Percentiles rank a stretch among this genome's conserved stretches.
phyloP scores from a whole-genome alignment of 2,888 invertebrate genomes.

The Dicyrtoma fusca region DNA sequence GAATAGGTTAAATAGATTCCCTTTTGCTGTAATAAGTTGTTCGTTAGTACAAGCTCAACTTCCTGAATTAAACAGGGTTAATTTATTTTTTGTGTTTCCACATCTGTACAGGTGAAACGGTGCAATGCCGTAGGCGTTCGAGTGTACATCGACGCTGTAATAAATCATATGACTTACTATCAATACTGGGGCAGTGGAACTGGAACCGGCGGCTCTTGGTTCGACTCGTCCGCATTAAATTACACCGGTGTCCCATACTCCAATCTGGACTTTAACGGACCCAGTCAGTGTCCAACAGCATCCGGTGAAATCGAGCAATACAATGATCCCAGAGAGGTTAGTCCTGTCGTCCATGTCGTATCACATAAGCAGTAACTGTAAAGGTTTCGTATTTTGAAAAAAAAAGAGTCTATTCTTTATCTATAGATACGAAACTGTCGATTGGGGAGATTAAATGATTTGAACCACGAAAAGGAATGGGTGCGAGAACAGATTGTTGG shows the following conservation, averaged over 20 bases:
- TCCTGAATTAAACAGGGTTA: background rate
- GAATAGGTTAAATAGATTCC: too few species aligned
- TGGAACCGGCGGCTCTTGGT: constrained; percentile 59
- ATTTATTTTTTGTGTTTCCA: background rate
- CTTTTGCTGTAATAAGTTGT: too few species aligned
- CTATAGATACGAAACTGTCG: constrained; percentile 70
- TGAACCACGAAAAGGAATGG: constrained; percentile 70
- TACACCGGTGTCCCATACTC: constrained; percentile 58
- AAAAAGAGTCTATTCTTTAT: constrained; percentile 35
- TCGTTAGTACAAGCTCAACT: background rate
- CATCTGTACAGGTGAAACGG: constrained; percentile 61
- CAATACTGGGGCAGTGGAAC: constrained; percentile 57
- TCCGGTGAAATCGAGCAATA: constrained; percentile 59
- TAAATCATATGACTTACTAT: constrained; percentile 82
- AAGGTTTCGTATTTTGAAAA: background rate
- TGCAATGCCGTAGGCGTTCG: constrained; percentile 82
- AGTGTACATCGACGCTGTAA: constrained; percentile 76
- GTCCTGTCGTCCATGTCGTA: background rate
- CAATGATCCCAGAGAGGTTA: constrained; percentile 57
- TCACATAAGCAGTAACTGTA: background rate
- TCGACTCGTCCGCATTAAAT: constrained; percentile 46
- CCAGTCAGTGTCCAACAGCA: constrained; percentile 49
- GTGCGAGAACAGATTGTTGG: constrained; percentile 70
- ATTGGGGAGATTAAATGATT: constrained; percentile 72
- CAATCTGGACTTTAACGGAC: constrained; percentile 59